Conservation (phyloP, 2,797 vertebrate species). For the Hapalemur alaotrensis region DNA sequence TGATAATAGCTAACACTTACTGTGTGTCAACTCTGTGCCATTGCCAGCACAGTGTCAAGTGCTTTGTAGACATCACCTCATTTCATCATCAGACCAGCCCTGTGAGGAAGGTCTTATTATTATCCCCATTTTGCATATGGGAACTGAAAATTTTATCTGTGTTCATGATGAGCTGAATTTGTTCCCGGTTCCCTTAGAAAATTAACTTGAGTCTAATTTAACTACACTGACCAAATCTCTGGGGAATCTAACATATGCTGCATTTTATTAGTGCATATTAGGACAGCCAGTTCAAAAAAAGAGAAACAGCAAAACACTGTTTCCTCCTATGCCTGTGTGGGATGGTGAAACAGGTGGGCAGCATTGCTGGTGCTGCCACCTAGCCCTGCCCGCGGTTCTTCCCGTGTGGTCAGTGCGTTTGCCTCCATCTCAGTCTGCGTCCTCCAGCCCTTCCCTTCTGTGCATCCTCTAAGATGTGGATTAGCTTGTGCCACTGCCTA, state of each 20-base stretch:
- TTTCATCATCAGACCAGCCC: not conserved
- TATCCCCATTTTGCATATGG: not conserved
- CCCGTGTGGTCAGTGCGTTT: not conserved
- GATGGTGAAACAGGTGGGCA: not conserved
- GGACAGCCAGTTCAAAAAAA: not conserved
- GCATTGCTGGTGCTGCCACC: not conserved
- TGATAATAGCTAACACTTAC: not conserved
- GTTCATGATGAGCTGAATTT: not conserved
- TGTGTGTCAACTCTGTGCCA: not conserved
- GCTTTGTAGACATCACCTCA: not conserved
- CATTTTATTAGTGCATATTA: not conserved
- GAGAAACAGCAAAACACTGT: not conserved
- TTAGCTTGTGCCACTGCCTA: not conserved
- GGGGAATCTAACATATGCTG: not conserved
- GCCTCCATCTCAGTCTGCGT: not conserved
- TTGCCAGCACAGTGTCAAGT: not conserved
- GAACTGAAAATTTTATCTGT: not conserved
- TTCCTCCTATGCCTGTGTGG: not conserved
- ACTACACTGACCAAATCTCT: not conserved
- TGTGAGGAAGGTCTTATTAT: not conserved
- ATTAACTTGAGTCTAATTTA: not conserved
- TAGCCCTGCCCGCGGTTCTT: not conserved
- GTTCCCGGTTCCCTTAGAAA: conserved; percentile 34
- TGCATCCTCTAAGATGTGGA: not conserved
- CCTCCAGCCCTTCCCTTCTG: not conserved